A percentile compares a stretch with the other conserved stretches of the same genome.
These are phyloP conservation scores for Plestiodon gilberti DNA, from an alignment of 2,113 vertebrate species.

Conservation along the genomic window DNA sequence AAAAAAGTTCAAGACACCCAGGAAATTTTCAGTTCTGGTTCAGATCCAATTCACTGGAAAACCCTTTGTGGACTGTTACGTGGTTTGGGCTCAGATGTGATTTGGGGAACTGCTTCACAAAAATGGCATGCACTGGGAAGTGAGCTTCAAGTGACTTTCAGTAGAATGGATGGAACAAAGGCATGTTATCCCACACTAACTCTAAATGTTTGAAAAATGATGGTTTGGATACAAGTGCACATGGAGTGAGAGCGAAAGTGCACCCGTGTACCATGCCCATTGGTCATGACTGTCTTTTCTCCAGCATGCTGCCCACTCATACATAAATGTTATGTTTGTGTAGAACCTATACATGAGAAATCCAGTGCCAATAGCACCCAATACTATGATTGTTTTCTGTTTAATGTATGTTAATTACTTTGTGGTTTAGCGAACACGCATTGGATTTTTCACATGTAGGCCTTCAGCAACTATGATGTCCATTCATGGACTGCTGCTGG, in stretches of 20 bases:
- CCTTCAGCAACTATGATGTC: not conserved
- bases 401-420: not conserved
- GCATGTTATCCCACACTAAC: not conserved
- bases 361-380: not conserved
- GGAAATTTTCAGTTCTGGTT: too few species aligned
- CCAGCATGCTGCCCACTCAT: not conserved
- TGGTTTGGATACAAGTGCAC: not conserved
- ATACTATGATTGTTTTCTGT: not conserved
- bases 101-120: not conserved
- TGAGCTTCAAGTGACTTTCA: not conserved
- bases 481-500: not conserved
- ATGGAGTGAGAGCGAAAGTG: not conserved
- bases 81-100: not conserved
- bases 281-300: not conserved
- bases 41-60: too few species aligned
- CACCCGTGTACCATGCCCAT: not conserved
- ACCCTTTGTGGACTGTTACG: too few species aligned
- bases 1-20: too few species aligned
- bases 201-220: not conserved
- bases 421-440: not conserved
- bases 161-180: not conserved
- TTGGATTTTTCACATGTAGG: not conserved
- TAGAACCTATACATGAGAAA: not conserved
- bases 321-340: not conserved
- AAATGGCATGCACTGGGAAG: not conserved